phyloP scores from a whole-genome alignment of 1,140 invertebrate species.

The Lordiphosa mommai region DNA sequence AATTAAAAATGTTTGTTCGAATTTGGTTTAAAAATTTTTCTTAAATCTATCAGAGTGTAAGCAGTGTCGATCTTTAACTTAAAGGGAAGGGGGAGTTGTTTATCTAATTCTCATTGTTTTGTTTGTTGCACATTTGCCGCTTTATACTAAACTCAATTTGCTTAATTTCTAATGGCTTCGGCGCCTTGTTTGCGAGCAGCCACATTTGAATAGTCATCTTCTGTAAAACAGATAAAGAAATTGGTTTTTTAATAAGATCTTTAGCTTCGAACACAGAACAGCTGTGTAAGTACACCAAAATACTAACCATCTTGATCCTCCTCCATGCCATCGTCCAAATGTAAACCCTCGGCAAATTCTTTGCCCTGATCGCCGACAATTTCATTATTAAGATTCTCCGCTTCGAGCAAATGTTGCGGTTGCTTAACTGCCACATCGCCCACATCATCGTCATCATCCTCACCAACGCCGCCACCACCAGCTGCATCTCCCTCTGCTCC shows the following conservation, averaged over 20 bases:
- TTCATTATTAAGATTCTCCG: constrained; percentile 75
- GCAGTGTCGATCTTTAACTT: no score
- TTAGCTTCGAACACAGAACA: no score
- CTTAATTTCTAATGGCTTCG: constrained; percentile 69
- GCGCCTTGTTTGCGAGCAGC: constrained; percentile 57
- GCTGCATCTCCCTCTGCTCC: constrained; percentile 24
- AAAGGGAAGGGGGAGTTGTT: no score
- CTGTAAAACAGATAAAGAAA: constrained; percentile 21
- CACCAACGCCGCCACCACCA: constrained; percentile 50
- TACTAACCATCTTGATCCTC: constrained; percentile 74
- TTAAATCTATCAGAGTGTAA: no score
- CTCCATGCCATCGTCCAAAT: constrained; percentile 70
- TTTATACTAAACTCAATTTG: constrained; percentile 10
- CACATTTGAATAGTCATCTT: constrained; percentile 71
- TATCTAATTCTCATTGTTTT: not conserved
- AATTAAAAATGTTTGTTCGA: no score
- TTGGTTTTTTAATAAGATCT: no score
- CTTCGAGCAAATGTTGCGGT: constrained; percentile 61
- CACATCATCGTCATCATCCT: constrained; percentile 62
- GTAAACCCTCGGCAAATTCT: constrained; percentile 71
- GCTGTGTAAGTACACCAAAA: not conserved
- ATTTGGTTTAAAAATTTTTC: no score
- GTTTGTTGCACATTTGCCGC: constrained; percentile 31
- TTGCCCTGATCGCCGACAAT: constrained; percentile 75
- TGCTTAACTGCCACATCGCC: constrained; percentile 72